These are phyloP conservation scores for Charadrius vociferus DNA, from an alignment of 2,113 vertebrate genomes.

Conservation along the genomic window DNA sequence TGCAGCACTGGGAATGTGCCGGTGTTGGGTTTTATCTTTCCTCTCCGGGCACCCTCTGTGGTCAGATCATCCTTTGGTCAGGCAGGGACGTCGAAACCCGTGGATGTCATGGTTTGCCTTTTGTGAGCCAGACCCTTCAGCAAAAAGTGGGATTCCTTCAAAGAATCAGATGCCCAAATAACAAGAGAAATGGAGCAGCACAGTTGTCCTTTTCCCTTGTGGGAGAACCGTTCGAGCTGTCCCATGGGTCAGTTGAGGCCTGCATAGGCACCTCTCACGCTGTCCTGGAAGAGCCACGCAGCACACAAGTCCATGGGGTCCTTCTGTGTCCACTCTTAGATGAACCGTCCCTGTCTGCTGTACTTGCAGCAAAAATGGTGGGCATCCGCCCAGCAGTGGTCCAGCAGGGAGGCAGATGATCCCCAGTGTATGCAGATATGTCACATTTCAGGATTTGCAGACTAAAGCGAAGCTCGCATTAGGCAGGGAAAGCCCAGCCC, in stretches of 20 bases:
- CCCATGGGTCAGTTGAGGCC: no score
- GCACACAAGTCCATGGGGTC: background rate
- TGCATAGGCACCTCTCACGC: background rate
- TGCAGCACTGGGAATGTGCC: no score
- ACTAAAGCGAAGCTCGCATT: no score
- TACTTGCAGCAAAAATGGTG: background rate
- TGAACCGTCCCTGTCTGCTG: background rate
- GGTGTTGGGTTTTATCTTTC: background rate
- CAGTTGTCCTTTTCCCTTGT: no score
- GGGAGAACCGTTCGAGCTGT: background rate
- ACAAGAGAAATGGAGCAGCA: background rate
- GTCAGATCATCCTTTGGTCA: background rate
- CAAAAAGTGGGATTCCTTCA: background rate
- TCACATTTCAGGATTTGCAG: background rate
- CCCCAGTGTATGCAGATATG: background rate
- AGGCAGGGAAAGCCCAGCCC: no score
- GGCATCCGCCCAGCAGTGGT: no score
- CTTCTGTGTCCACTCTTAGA: background rate
- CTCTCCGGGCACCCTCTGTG: background rate
- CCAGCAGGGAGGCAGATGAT: background rate
- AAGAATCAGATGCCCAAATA: background rate
- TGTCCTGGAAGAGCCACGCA: rapidly evolving
- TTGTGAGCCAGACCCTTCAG: background rate
- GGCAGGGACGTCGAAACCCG: background rate
- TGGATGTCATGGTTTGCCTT: background rate